These are phyloP conservation scores for Dromas ardeola DNA, from an alignment of 2,113 vertebrate genomes.

Conservation along the genomic window DNA sequence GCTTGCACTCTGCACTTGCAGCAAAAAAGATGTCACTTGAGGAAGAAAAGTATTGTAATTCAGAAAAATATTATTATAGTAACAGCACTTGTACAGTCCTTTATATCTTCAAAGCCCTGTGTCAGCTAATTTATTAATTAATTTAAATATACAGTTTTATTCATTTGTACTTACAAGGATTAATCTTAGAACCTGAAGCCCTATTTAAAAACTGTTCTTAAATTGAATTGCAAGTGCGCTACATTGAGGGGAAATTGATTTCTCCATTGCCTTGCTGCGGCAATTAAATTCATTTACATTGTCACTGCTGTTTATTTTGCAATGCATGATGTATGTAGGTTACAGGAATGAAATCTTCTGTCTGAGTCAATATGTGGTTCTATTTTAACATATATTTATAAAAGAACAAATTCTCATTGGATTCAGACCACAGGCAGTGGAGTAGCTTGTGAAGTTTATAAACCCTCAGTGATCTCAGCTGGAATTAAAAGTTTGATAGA, in stretches of 20 bases:
- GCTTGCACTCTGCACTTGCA: not conserved
- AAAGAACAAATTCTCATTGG: not conserved
- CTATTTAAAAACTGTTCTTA: not conserved
- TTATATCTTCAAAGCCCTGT: not conserved
- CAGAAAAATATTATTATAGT: slow-evolving; percentile 19
- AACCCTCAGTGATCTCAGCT: not conserved
- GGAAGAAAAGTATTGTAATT: not conserved
- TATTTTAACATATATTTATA: not conserved
- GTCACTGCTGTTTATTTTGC: not conserved
- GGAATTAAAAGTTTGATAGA: not conserved
- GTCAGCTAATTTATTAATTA: slow-evolving; percentile 19
- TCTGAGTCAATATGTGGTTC: not conserved
- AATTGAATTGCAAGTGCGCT: not conserved
- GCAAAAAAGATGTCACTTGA: not conserved
- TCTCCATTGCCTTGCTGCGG: not conserved
- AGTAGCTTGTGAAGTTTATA: not conserved
- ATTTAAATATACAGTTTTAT: not conserved
- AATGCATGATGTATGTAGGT: not conserved
- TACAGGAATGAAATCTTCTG: not conserved
- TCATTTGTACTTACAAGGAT: not conserved
- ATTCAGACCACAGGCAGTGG: not conserved
- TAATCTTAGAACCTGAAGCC: slow-evolving; percentile 1
- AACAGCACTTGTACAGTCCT: not conserved
- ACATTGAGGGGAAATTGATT: not conserved
- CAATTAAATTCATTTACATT: not conserved